Conservation (phyloP, 2,797 vertebrate genomes). For the Manis javanica region DNA sequence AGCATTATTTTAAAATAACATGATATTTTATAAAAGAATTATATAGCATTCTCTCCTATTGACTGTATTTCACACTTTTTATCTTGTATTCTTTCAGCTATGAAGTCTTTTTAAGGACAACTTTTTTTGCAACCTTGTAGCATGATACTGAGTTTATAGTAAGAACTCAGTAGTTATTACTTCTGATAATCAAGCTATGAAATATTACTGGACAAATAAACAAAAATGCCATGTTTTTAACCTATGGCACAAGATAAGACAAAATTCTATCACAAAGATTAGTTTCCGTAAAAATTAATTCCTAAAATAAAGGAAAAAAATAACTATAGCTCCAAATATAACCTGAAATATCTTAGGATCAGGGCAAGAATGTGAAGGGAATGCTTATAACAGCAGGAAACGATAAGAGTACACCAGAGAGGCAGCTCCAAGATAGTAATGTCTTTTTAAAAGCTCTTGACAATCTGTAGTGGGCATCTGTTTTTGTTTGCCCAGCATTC, state of each 20-base stretch:
- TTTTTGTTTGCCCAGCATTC: neutral
- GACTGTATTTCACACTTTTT: neutral
- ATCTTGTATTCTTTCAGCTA: neutral
- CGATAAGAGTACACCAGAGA: neutral
- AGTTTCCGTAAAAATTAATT: conserved; percentile 25
- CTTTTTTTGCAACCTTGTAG: neutral
- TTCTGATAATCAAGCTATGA: neutral
- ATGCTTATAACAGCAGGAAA: neutral
- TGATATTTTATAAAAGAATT: neutral
- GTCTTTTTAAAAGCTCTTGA: neutral
- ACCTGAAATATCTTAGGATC: neutral
- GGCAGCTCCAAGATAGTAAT: neutral
- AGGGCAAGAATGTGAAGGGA: neutral
- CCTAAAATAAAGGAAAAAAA: neutral
- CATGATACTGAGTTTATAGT: neutral
- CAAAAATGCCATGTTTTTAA: neutral
- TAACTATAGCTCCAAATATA: neutral
- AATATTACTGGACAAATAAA: neutral
- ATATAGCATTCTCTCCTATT: neutral
- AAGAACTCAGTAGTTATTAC: neutral
- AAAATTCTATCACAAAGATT: neutral
- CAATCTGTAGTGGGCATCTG: neutral
- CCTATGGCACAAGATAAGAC: neutral
- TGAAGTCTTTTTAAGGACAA: neutral
- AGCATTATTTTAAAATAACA: neutral